A percentile compares a stretch with the other conserved stretches of the same genome.
These are phyloP conservation scores for Ips typographus DNA, from an alignment of 1,140 invertebrate genomes.

Conservation along the genomic window DNA sequence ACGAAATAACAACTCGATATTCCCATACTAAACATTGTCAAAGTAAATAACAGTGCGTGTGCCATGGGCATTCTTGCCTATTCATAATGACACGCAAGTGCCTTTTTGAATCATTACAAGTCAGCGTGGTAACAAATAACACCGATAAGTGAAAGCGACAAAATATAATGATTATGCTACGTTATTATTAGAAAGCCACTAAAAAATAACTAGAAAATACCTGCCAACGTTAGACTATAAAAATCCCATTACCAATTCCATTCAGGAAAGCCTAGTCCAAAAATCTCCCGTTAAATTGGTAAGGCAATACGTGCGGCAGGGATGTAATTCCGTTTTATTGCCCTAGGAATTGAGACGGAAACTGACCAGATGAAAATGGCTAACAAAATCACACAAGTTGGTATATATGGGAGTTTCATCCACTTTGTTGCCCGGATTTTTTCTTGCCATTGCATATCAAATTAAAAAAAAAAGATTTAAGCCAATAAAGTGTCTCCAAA, in stretches of 20 bases:
- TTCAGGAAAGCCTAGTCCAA: constrained; percentile 19
- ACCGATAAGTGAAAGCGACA: constrained; percentile 8
- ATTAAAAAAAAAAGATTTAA: too few species aligned
- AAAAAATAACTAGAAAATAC: too few species aligned
- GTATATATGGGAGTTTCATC: too few species aligned
- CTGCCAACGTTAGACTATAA: background rate
- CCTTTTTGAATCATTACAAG: constrained; percentile 11
- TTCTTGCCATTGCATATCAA: too few species aligned
- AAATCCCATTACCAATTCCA: constrained; percentile 8
- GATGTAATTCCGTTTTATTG: constrained; percentile 42
- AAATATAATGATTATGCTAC: background rate
- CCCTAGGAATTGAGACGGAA: constrained; percentile 40
- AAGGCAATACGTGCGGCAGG: constrained; percentile 20
- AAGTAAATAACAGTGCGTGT: constrained; percentile 14
- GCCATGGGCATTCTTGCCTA: background rate
- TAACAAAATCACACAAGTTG: constrained; percentile 7
- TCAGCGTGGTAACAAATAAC: constrained; percentile 12
- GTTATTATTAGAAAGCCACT: background rate
- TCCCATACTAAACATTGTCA: background rate
- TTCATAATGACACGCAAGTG: constrained; percentile 8
- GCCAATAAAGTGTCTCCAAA: too few species aligned
- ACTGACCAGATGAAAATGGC: constrained; percentile 27
- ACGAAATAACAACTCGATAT: background rate
- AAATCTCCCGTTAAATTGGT: constrained; percentile 28
- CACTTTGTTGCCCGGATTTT: too few species aligned